These are phyloP conservation scores for Noctua janthina DNA, from an alignment of 2,888 invertebrate species.

Conservation along the genomic window DNA sequence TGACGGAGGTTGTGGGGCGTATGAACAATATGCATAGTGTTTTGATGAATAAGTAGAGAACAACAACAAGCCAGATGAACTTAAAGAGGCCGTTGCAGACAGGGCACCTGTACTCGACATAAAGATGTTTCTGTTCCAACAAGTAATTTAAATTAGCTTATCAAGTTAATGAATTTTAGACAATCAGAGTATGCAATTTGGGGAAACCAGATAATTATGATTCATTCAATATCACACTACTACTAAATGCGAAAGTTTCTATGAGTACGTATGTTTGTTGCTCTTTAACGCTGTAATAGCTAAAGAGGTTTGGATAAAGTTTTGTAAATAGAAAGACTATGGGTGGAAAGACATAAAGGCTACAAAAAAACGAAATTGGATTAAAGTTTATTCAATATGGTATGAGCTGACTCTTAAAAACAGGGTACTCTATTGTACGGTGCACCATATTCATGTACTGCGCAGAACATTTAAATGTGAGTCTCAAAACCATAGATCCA, in stretches of 20 bases:
- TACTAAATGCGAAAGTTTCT: not conserved
- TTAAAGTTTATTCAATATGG: no score
- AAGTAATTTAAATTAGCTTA: not conserved
- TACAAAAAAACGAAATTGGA: not conserved
- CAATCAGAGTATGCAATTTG: not conserved
- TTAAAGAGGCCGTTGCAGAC: not conserved
- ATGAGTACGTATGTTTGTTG: not conserved
- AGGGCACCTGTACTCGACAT: not conserved
- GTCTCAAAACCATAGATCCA: not conserved
- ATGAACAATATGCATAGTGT: not conserved
- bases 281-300: not conserved
- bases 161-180: not conserved
- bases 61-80: not conserved
- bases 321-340: not conserved
- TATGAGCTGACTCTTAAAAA: not conserved
- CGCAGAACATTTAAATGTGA: not conserved
- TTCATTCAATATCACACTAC: not conserved
- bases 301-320: not conserved
- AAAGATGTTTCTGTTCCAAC: not conserved
- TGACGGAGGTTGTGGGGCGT: slow-evolving; percentile 71
- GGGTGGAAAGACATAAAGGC: not conserved
- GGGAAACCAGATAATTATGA: not conserved
- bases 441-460: not conserved
- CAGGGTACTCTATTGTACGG: not conserved
- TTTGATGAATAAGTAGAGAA: not conserved